A percentile compares a stretch with the other conserved stretches of the same genome.
Conservation (phyloP, 2,797 vertebrate species). For the Pantherophis vulpinus region DNA sequence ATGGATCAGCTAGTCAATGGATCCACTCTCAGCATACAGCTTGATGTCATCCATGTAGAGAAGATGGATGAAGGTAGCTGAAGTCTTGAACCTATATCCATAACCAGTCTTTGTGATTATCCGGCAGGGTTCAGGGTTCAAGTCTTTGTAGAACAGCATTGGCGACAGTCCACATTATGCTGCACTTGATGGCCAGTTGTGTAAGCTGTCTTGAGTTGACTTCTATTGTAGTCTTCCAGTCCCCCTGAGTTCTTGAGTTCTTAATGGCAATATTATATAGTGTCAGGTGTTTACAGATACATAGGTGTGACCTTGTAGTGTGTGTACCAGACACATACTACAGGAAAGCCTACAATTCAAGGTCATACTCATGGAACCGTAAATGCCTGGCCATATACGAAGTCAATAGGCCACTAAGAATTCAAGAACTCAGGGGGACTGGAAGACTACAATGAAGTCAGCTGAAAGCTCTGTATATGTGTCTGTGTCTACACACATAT, state of each 20-base stretch:
- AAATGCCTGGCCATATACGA: not conserved
- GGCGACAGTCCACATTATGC: not conserved
- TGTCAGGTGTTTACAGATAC: not conserved
- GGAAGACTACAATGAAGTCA: not conserved
- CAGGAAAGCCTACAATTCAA: not conserved
- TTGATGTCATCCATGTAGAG: not conserved
- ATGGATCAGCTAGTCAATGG: not conserved
- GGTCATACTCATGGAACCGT: not conserved
- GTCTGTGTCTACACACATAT: not conserved
- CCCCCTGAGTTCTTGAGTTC: not conserved
- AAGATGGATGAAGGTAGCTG: not conserved
- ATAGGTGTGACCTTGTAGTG: not conserved
- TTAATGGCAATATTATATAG: not conserved
- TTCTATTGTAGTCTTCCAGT: not conserved
- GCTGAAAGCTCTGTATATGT: not conserved
- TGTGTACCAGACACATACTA: not conserved
- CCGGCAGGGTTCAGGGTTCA: not conserved
- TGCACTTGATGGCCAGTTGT: not conserved
- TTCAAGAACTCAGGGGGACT: not conserved
- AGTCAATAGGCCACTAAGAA: not conserved
- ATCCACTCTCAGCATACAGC: not conserved
- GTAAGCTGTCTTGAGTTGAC: not conserved
- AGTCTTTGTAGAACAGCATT: not conserved
- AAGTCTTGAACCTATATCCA: not conserved
- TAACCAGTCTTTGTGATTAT: not conserved